A percentile compares a stretch with the other conserved stretches of the same genome.
phyloP scores from a whole-genome alignment of 2,888 invertebrate genomes.

The Byasa hedistus region DNA sequence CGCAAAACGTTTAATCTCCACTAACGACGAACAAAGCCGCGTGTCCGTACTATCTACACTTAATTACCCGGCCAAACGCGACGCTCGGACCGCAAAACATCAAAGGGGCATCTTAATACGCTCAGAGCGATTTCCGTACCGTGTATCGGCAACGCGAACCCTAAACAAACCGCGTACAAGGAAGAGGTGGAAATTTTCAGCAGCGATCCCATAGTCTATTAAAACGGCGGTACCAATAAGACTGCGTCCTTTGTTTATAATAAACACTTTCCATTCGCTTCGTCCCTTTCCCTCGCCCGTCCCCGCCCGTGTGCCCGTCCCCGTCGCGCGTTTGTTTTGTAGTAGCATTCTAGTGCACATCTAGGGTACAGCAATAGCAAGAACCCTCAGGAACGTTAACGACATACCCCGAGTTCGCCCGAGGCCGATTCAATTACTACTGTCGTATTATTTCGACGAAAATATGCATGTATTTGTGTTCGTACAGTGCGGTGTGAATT shows the following conservation, averaged over 20 bases:
- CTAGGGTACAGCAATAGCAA: conserved; percentile 60
- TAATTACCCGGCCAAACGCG: conserved; percentile 69
- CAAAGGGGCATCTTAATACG: conserved; percentile 77
- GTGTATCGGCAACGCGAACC: conserved; percentile 59
- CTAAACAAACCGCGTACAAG: conserved; percentile 59
- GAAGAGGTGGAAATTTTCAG: conserved; percentile 59
- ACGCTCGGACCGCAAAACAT: conserved; percentile 66
- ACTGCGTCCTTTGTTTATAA: conserved; percentile 78
- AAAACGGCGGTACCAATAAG: conserved; percentile 72
- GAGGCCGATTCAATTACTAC: conserved; percentile 80
- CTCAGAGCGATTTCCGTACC: conserved; percentile 67
- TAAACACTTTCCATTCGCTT: conserved; percentile 70
- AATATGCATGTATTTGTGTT: conserved; percentile 76
- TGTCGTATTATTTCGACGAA: conserved; percentile 77
- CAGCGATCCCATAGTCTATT: conserved; percentile 70
- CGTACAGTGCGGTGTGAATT: conserved; percentile 72
- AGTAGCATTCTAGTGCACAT: conserved; percentile 73
- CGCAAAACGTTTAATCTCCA: conserved; percentile 43
- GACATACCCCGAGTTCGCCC: conserved; percentile 73
- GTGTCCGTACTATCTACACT: conserved; percentile 57
- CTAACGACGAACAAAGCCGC: conserved; percentile 55
- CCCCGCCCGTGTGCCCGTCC: conserved; percentile 40
- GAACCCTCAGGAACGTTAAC: conserved; percentile 76
- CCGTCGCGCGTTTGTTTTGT: conserved; percentile 62
- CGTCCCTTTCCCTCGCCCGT: conserved; percentile 43